These are phyloP conservation scores for Galleria mellonella DNA, from an alignment of 1,140 invertebrate species.

Conservation along the genomic window DNA sequence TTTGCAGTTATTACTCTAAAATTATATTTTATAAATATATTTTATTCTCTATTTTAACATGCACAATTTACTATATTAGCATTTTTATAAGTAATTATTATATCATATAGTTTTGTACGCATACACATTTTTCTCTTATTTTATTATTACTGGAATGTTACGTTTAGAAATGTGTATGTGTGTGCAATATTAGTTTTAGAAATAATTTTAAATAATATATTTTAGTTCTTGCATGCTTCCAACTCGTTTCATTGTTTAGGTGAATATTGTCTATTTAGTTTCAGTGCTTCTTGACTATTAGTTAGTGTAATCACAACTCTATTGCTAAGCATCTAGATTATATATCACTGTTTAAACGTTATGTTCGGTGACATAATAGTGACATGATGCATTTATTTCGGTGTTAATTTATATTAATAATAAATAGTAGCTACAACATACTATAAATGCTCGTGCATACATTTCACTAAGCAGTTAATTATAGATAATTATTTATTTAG, in stretches of 20 bases:
- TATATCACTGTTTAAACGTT: constrained; percentile 52
- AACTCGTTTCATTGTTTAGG: constrained; percentile 52
- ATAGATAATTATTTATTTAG: constrained; percentile 63
- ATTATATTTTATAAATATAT: constrained; percentile 71
- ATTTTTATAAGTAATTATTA: constrained; percentile 42
- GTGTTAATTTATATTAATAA: constrained; percentile 68
- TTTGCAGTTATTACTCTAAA: constrained; percentile 65
- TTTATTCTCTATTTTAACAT: constrained; percentile 67
- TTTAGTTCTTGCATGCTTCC: constrained; percentile 50
- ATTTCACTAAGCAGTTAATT: constrained; percentile 57
- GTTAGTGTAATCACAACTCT: constrained; percentile 67
- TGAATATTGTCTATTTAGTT: constrained; percentile 39
- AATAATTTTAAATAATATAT: constrained; percentile 49
- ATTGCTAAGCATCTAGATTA: constrained; percentile 53
- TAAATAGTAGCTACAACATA: constrained; percentile 64
- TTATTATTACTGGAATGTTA: constrained; percentile 36
- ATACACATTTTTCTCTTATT: constrained; percentile 59
- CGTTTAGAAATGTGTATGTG: constrained; percentile 69
- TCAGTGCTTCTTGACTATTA: constrained; percentile 49
- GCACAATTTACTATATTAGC: constrained; percentile 67
- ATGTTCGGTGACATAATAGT: constrained; percentile 67
- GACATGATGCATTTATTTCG: constrained; percentile 73
- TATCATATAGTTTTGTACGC: constrained; percentile 56
- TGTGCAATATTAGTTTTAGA: constrained; percentile 72
- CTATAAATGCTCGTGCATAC: constrained; percentile 67